Evolutionary conservation across 2,888 invertebrate species (phyloP).

Genomic region (Corbicula japonica): DNA sequence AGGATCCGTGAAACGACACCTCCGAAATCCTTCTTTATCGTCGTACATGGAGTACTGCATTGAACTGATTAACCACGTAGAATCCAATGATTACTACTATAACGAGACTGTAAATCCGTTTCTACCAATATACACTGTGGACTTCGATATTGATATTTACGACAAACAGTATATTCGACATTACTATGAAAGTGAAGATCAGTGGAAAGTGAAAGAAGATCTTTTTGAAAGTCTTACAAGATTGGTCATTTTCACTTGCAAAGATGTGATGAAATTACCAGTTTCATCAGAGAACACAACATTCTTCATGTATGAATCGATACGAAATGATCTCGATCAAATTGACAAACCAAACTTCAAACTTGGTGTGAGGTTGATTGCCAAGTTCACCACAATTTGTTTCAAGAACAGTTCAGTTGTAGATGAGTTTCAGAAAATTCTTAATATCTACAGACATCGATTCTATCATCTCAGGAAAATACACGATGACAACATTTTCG

Average conservation of each 20-base stretch:
- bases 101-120: conserved; percentile 24
- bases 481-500: conserved; percentile 23
- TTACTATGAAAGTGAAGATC: conserved; percentile 12
- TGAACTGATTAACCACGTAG: conserved; percentile 11
- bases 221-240: conserved; percentile 1
- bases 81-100: conserved; percentile 15
- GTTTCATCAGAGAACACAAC: conserved; percentile 1
- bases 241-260: neutral
- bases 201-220: conserved; percentile 13
- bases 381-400: conserved; percentile 7
- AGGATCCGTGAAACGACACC: neutral
- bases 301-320: conserved; percentile 27
- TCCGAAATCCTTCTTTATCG: conserved; percentile 9
- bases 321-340: conserved; percentile 19
- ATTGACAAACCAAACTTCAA: conserved; percentile 4
- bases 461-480: conserved; percentile 6
- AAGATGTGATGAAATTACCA: conserved; percentile 4
- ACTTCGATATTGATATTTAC: conserved; percentile 21
- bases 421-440: neutral
- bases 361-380: conserved; percentile 8
- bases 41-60: conserved; percentile 16
- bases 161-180: conserved; percentile 15
- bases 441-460: conserved; percentile 11
- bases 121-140: conserved; percentile 26
- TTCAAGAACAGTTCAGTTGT: conserved; percentile 25